These are phyloP conservation scores for Neodiprion virginianus DNA, from an alignment of 1,140 invertebrate species.

Conservation along the genomic window DNA sequence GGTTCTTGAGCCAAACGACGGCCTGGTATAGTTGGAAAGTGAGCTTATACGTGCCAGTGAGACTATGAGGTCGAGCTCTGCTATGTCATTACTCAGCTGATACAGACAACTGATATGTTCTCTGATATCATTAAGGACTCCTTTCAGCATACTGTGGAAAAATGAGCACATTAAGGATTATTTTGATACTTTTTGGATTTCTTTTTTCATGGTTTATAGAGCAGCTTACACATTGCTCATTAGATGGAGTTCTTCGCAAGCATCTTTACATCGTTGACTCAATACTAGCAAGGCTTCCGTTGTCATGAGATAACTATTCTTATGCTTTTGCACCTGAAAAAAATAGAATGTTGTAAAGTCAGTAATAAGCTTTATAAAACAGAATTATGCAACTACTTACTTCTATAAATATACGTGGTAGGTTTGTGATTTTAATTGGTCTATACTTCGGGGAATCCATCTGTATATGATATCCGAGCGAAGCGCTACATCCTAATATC, in stretches of 20 bases:
- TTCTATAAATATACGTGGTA: conserved; percentile 74
- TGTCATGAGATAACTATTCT: conserved; percentile 75
- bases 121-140: conserved; percentile 68
- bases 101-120: conserved; percentile 79
- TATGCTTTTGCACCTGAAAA: conserved; percentile 69
- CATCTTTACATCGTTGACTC: conserved; percentile 74
- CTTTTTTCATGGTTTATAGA: not conserved
- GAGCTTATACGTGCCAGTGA: conserved; percentile 75
- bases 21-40: conserved; percentile 70
- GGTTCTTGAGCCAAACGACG: conserved; percentile 74
- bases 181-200: conserved; percentile 13
- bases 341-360: conserved; percentile 34
- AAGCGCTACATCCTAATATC: conserved; percentile 69
- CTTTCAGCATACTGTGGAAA: conserved; percentile 67
- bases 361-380: not conserved
- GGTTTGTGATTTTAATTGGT: conserved; percentile 62
- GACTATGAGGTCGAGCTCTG: conserved; percentile 80
- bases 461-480: conserved; percentile 80
- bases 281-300: conserved; percentile 77
- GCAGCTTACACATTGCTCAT: conserved; percentile 79
- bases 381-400: conserved; percentile 45
- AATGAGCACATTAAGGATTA: conserved; percentile 19
- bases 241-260: conserved; percentile 78
- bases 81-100: conserved; percentile 79
- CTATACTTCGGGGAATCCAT: conserved; percentile 59